Percentiles rank a stretch among this genome's conserved stretches.
Evolutionary conservation across 2,888 invertebrate species (phyloP).

Genomic region (Tineola bisselliella): DNA sequence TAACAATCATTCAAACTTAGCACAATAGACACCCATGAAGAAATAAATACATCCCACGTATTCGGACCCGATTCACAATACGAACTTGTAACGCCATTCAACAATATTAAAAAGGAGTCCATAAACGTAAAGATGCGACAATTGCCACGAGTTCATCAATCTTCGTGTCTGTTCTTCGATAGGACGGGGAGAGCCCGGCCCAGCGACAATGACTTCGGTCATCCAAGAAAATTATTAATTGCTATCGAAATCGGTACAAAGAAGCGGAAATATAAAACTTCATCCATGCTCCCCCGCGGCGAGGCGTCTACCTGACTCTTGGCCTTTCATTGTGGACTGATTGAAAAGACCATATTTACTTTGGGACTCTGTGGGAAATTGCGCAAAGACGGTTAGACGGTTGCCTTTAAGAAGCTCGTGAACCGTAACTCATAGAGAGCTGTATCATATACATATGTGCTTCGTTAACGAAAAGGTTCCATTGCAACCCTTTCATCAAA

Average conservation of each 20-base stretch:
- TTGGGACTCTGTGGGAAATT: slow-evolving; percentile 62
- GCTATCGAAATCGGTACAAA: slow-evolving; percentile 53
- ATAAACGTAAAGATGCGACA: slow-evolving; percentile 57
- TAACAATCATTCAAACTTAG: slow-evolving; percentile 1
- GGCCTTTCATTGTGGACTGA: slow-evolving; percentile 55
- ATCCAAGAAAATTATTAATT: slow-evolving; percentile 67
- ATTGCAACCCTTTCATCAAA: slow-evolving; percentile 38
- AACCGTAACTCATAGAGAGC: slow-evolving; percentile 36
- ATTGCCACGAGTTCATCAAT: slow-evolving; percentile 62
- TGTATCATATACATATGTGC: slow-evolving; percentile 35
- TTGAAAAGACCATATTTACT: slow-evolving; percentile 59
- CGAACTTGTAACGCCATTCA: slow-evolving; percentile 33
- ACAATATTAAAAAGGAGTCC: slow-evolving; percentile 46
- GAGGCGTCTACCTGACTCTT: slow-evolving; percentile 62
- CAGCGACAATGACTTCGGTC: slow-evolving; percentile 60
- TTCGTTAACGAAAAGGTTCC: slow-evolving; percentile 30
- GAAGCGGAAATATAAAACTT: slow-evolving; percentile 69
- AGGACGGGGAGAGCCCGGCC: slow-evolving; percentile 37
- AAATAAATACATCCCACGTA: slow-evolving; percentile 5
- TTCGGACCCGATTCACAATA: not conserved
- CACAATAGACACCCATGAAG: not conserved
- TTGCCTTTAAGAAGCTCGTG: slow-evolving; percentile 34
- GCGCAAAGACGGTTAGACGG: slow-evolving; percentile 53
- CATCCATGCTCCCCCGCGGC: slow-evolving; percentile 53
- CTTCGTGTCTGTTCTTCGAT: slow-evolving; percentile 54